Evolutionary conservation across 2,888 invertebrate genomes (phyloP).

Genomic region (Trachelus iudaicus): DNA sequence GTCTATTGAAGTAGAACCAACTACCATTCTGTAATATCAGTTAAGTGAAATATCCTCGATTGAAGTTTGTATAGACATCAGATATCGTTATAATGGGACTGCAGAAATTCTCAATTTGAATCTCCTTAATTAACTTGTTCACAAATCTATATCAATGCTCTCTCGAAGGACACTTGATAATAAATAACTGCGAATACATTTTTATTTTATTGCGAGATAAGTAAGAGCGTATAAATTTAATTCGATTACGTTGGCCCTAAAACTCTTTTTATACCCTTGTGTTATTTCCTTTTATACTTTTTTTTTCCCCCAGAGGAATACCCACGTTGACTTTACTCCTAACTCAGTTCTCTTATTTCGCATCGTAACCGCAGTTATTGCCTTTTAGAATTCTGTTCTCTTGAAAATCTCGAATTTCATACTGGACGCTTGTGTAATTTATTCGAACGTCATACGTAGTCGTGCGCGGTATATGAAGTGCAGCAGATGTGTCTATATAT

Average conservation of each 20-base stretch:
- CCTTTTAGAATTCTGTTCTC: background rate
- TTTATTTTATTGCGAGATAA: background rate
- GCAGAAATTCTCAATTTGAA: background rate
- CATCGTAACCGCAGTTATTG: background rate
- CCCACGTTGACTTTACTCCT: background rate
- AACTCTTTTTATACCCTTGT: background rate
- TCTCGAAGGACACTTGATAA: background rate
- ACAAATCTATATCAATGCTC: background rate
- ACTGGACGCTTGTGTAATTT: background rate
- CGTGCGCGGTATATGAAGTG: background rate
- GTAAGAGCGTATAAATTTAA: background rate
- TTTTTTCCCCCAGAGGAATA: background rate
- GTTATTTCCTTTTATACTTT: background rate
- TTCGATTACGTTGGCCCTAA: background rate
- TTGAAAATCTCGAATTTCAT: background rate
- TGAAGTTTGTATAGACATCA: background rate
- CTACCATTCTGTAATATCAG: background rate
- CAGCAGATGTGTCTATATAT: background rate
- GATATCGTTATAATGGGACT: background rate
- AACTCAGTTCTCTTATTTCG: background rate
- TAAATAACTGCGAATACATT: background rate
- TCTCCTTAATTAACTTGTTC: background rate
- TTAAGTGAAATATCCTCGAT: background rate
- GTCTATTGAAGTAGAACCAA: background rate
- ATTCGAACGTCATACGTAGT: background rate